A percentile compares a stretch with the other conserved stretches of the same genome.
These are phyloP conservation scores for Rhyzopertha dominica DNA, from an alignment of 1,140 invertebrate species.

Conservation along the genomic window DNA sequence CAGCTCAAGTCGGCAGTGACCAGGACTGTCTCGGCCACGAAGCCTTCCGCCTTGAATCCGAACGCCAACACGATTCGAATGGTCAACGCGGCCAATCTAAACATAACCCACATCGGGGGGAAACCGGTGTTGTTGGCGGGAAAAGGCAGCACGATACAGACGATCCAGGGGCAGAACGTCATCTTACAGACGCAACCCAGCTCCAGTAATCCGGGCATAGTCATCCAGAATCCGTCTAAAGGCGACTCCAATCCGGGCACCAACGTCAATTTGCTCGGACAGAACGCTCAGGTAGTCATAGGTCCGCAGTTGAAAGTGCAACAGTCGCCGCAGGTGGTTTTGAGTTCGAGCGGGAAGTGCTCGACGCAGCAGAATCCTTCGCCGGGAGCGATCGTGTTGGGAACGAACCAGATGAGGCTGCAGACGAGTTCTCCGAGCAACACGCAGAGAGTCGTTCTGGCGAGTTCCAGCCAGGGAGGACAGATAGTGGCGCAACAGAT, in stretches of 20 bases:
- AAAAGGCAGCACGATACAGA: conserved; percentile 47
- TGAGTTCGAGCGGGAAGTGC: conserved; percentile 20
- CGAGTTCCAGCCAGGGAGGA: conserved; percentile 53
- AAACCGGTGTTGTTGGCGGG: conserved; percentile 61
- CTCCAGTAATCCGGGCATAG: conserved; percentile 35
- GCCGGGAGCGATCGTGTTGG: conserved; percentile 44
- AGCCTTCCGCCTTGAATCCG: conserved; percentile 23
- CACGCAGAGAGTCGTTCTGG: conserved; percentile 56
- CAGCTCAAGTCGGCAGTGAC: conserved; percentile 27
- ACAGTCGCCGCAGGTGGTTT: conserved; percentile 29
- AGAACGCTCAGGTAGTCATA: conserved; percentile 27
- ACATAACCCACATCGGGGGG: conserved; percentile 55
- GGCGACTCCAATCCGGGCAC: too few species aligned
- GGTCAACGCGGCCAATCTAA: conserved; percentile 51
- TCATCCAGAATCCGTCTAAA: conserved; percentile 37
- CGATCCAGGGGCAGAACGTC: conserved; percentile 43
- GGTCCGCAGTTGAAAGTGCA: conserved; percentile 24
- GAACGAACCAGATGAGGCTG: conserved; percentile 41
- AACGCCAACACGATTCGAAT: conserved; percentile 45
- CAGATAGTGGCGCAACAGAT: conserved; percentile 52
- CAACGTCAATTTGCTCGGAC: conserved; percentile 34
- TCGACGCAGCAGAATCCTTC: conserved; percentile 5
- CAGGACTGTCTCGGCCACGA: conserved; percentile 23
- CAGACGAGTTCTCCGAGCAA: conserved; percentile 31
- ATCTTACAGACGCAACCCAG: conserved; percentile 37